Percentiles rank a stretch among this genome's conserved stretches.
These are phyloP conservation scores for Drosophila kikkawai DNA, from an alignment of 1,140 invertebrate species.

Conservation along the genomic window DNA sequence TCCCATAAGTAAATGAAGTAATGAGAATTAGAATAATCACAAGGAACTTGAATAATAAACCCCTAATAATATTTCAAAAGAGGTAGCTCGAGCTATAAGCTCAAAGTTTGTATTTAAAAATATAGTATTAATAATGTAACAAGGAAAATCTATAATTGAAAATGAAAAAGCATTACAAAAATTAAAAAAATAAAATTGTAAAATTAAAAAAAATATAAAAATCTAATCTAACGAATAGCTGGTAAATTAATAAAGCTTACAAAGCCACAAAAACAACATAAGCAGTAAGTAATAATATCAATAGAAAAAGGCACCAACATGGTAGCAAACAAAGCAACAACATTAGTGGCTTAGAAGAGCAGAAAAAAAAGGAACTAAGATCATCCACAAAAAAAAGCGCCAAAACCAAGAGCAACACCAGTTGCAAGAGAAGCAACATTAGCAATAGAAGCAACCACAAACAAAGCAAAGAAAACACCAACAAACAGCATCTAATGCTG, in stretches of 20 bases:
- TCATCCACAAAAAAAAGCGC: background rate
- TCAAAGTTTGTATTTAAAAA: no score
- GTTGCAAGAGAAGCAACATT: slow-evolving; percentile 14
- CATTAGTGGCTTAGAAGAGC: background rate
- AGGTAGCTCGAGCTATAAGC: no score
- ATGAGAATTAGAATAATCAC: no score
- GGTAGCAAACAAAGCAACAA: background rate
- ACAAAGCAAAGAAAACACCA: slow-evolving; percentile 20
- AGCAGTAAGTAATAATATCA: background rate
- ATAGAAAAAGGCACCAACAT: background rate
- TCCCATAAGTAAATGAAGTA: no score
- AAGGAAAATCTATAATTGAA: no score
- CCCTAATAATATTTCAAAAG: no score
- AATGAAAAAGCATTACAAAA: no score
- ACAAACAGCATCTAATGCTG: slow-evolving; percentile 19
- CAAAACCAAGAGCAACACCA: slow-evolving; percentile 13
- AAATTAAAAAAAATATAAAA: no score
- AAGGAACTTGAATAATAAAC: no score
- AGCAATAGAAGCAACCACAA: slow-evolving; percentile 9
- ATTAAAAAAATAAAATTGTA: no score
- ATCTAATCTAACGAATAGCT: no score
- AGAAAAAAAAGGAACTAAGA: background rate
- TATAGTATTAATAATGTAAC: no score
- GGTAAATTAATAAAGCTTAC: background rate
- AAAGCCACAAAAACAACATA: background rate